Conservation (phyloP, 2,113 vertebrate genomes). For the Pluvialis apricaria region DNA sequence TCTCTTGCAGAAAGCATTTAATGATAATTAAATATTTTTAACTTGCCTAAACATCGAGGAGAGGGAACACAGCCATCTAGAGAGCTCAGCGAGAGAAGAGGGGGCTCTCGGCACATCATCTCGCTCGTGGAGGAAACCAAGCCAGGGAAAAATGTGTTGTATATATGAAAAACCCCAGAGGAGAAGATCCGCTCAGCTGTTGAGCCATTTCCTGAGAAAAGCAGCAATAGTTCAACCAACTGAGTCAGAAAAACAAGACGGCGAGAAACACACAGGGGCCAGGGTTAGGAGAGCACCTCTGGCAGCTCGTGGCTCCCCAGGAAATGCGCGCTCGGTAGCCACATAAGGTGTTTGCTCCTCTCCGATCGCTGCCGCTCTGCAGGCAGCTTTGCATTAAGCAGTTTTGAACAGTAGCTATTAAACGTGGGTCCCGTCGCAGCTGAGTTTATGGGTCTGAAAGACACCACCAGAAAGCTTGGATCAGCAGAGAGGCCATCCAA, state of each 20-base stretch:
- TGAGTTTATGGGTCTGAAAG: neutral
- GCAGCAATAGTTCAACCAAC: rapidly evolving
- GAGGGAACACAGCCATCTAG: neutral
- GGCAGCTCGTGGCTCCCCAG: neutral
- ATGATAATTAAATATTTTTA: neutral
- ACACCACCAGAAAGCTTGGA: neutral
- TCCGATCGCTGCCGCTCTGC: neutral
- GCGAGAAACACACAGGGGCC: neutral
- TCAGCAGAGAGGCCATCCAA: neutral
- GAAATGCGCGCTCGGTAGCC: rapidly evolving
- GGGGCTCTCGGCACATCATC: rapidly evolving
- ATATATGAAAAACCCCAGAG: neutral
- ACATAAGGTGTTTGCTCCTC: neutral
- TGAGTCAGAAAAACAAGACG: neutral
- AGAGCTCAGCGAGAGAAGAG: neutral
- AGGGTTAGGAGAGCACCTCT: neutral
- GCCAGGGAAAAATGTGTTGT: neutral
- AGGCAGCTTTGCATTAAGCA: neutral
- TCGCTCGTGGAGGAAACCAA: neutral
- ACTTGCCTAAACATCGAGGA: neutral
- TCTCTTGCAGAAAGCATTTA: neutral
- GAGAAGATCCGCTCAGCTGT: neutral
- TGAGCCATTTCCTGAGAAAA: neutral
- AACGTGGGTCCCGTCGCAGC: rapidly evolving
- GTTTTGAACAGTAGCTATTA: neutral